These are phyloP conservation scores for Rhea americana DNA, from an alignment of 2,113 vertebrate genomes.

Conservation along the genomic window DNA sequence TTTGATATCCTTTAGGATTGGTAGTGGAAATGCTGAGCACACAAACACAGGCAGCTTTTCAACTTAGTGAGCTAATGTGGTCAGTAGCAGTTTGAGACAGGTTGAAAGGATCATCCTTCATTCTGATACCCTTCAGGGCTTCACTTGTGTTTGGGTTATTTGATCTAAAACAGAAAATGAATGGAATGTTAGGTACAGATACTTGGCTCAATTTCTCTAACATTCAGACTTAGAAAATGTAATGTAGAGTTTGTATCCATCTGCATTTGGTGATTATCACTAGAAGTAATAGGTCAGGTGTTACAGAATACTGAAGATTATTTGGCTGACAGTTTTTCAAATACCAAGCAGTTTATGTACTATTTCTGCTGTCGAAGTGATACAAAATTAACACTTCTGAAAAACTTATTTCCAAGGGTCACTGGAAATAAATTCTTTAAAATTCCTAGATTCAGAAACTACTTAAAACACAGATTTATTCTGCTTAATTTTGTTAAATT, in stretches of 20 bases:
- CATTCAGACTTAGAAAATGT: neutral
- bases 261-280: neutral
- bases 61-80: neutral
- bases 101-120: neutral
- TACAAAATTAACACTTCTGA: neutral
- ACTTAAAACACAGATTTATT: neutral
- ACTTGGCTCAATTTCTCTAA: neutral
- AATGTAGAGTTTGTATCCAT: neutral
- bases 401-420: neutral
- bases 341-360: neutral
- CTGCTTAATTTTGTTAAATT: neutral
- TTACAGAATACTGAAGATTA: neutral
- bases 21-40: neutral
- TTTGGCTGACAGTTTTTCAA: neutral
- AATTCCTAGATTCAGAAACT: neutral
- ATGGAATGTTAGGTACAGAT: accelerated
- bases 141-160: neutral
- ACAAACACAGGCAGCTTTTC: neutral
- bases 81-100: neutral
- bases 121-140: neutral
- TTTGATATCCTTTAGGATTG: neutral
- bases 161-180: neutral
- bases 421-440: neutral
- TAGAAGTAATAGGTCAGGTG: neutral
- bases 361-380: neutral